Base-by-base conservation (phyloP, 2,113 vertebrate genomes). In the Rallus limicola region DNA sequence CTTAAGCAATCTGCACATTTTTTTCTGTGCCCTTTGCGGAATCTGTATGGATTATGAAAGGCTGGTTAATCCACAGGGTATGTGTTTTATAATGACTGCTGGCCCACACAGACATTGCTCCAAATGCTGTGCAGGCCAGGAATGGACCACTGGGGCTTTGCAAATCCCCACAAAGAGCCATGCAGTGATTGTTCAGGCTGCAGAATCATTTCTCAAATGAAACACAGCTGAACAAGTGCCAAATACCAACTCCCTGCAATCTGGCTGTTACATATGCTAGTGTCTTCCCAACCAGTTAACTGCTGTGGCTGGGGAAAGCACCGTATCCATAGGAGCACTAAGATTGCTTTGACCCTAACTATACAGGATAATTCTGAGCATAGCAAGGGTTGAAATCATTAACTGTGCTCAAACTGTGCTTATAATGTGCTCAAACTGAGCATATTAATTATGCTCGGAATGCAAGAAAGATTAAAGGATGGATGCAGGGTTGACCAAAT, bases 221-320 rank as follows among this genome's bases (percentile, higher is more conserved):
- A 97, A 97, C 64, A 83, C 77, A 95, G 79, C 85, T 93, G 89
- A 97, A 80, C 75, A 93, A 91, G 46, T 91, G 95, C 96, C 94
- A 96, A 92, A 97, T 93, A 92, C 52, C 14, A 28, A 80, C n/a
- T 90, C 42, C 93, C 70, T 28, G 67, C 92, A 89, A 18, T 84
- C 84, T 93, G 81, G 76, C 56, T 62, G 52, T 93, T 93, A 81
- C 90, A 93, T 68, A 81, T 62, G 74, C 79, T 48, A 70, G 90
- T 62, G 59, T 85, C 88, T 95, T 97, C 88, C 92, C 92, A 87
- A 84, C 67, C 78, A 90, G 80, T 93, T 96, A 90, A 86, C 80
- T 84, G 55, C 93, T 95, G 63, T 59, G 84, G 70, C 82, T 95
- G 84, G 90, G 91, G 34, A 95, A 96, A 82, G 46, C 50, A 38